Evolutionary conservation across 2,888 invertebrate genomes (phyloP).

Genomic region (Dysmachus trigonus): DNA sequence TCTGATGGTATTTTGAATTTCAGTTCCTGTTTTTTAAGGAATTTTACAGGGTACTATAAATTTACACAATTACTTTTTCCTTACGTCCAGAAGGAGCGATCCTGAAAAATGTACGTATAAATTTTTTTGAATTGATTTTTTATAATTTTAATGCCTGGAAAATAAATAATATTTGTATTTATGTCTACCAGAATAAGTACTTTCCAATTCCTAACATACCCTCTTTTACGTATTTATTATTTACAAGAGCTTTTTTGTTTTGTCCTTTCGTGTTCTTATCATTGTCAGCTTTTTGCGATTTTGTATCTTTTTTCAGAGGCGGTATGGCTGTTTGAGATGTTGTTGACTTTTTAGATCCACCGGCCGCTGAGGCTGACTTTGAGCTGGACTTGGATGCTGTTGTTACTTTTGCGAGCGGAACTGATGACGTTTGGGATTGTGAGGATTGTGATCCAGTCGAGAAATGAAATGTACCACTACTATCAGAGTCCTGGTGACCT

Average conservation of each 20-base stretch:
- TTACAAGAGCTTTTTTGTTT: constrained; percentile 63
- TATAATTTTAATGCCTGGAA: constrained; percentile 65
- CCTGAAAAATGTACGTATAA: constrained; percentile 65
- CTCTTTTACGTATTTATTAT: constrained; percentile 67
- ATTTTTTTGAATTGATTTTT: constrained; percentile 65
- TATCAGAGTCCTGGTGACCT: constrained; percentile 57
- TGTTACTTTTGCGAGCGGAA: constrained; percentile 51
- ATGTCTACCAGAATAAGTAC: constrained; percentile 82
- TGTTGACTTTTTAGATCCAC: constrained; percentile 46
- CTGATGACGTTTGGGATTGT: constrained; percentile 50
- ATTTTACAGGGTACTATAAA: neutral
- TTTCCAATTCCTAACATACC: constrained; percentile 88
- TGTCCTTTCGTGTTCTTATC: constrained; percentile 37
- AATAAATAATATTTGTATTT: constrained; percentile 50
- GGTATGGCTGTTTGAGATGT: constrained; percentile 46
- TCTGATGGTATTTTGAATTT: constrained; percentile 32
- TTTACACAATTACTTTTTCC: constrained; percentile 41
- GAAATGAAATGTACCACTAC: constrained; percentile 54
- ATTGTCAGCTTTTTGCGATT: constrained; percentile 41
- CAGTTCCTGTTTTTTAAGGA: constrained; percentile 43
- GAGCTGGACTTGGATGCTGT: constrained; percentile 39
- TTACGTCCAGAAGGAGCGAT: constrained; percentile 52
- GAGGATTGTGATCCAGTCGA: constrained; percentile 52
- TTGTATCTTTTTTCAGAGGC: constrained; percentile 27
- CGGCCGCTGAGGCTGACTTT: constrained; percentile 46